Conservation (phyloP, 2,797 vertebrate genomes). For the Melopsittacus undulatus region DNA sequence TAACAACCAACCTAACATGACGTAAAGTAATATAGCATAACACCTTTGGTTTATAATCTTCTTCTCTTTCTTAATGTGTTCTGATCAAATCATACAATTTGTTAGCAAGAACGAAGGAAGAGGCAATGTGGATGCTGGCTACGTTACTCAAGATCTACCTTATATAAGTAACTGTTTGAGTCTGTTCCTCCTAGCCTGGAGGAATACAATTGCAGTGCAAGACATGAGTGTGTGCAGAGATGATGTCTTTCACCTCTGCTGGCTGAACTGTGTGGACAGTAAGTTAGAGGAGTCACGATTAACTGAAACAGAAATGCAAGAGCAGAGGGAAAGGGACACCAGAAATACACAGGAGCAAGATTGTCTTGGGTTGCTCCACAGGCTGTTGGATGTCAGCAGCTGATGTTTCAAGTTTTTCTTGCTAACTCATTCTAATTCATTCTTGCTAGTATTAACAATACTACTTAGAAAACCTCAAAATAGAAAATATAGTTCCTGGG, state of each 20-base stretch:
- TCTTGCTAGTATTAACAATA: not conserved
- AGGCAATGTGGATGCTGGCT: not conserved
- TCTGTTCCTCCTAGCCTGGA: not conserved
- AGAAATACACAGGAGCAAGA: not conserved
- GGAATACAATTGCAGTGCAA: not conserved
- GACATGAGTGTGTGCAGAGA: not conserved
- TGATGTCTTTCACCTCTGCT: not conserved
- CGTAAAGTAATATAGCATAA: too few relatives aligned
- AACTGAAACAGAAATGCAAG: not conserved
- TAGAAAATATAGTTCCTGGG: not conserved
- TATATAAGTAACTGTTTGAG: not conserved
- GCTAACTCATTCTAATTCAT: not conserved
- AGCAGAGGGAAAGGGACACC: not conserved
- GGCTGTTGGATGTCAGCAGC: not conserved
- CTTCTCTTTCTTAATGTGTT: not conserved
- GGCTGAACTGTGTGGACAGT: not conserved
- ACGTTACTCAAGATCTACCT: not conserved
- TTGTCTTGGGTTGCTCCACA: not conserved
- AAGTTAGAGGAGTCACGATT: not conserved
- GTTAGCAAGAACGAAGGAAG: not conserved
- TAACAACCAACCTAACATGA: too few relatives aligned
- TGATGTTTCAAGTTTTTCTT: not conserved
- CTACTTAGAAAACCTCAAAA: not conserved
- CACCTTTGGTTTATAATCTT: not conserved
- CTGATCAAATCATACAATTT: not conserved